A percentile compares a stretch with the other conserved stretches of the same genome.
Conservation (phyloP, 2,797 vertebrate species). For the Pachyuromys duprasi region DNA sequence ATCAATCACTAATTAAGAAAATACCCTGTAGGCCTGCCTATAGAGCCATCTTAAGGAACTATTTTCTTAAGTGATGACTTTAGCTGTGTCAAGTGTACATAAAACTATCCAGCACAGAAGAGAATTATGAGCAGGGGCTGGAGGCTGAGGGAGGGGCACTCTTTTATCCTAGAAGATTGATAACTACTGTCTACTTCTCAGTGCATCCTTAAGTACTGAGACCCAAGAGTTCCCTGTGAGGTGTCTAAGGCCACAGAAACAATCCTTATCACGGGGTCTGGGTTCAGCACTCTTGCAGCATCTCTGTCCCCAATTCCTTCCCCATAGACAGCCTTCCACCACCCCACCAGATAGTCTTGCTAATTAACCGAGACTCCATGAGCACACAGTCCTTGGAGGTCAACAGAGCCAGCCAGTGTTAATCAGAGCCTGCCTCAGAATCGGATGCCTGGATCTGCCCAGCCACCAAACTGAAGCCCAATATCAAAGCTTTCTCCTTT, state of each 20-base stretch:
- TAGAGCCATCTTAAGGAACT: not conserved
- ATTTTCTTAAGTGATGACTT: not conserved
- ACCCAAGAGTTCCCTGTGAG: not conserved
- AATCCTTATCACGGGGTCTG: slow-evolving; percentile 13
- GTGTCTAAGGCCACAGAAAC: not conserved
- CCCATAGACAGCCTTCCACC: slow-evolving; percentile 78
- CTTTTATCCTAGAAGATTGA: not conserved
- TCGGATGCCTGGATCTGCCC: slow-evolving; percentile 73
- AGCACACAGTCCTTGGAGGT: slow-evolving; percentile 84
- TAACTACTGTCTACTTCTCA: not conserved
- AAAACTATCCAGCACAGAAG: not conserved
- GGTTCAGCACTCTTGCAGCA: slow-evolving; percentile 69
- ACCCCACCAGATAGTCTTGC: slow-evolving; percentile 81
- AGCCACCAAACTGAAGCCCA: slow-evolving; percentile 64
- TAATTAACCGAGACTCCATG: slow-evolving; percentile 81
- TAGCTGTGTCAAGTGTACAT: not conserved
- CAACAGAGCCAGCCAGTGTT: slow-evolving; percentile 84
- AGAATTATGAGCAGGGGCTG: not conserved
- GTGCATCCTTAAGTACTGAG: not conserved
- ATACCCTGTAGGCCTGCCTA: not conserved
- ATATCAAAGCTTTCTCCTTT: slow-evolving; percentile 72
- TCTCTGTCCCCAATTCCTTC: slow-evolving; percentile 15
- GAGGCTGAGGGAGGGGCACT: no score
- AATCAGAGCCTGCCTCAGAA: slow-evolving; percentile 69
- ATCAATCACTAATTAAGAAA: not conserved